Evolutionary conservation across 23 tunicate genomes (phyloP), one percentile per base, ranked within the genome.

Genomic region (Diplosoma virens): DNA sequence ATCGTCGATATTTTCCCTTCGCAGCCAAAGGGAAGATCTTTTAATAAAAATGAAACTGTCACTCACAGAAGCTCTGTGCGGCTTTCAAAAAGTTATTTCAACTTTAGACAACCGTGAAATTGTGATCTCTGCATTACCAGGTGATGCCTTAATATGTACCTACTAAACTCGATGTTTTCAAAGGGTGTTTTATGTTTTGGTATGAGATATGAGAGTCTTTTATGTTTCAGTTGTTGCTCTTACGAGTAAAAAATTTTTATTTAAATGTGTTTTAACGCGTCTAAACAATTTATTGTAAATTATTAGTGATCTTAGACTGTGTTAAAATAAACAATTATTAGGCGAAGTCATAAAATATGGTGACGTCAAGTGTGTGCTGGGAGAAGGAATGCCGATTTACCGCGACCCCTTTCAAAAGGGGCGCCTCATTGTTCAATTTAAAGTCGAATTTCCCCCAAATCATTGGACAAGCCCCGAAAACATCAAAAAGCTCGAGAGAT

Each of bases 361-460:
- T 5, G 86, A 79, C 53, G 58, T 90, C 31, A 90, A 90, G 68
- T 90, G 90, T 58, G 90, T 90, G 1, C 63, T 84, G 83, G 99
- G 87, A 9, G 99, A 95, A 67, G 99, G 99, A 32, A 95, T 95
- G 99, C 99, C 99, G 11, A 71, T 88, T 1, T 81, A 95, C 61
- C 86, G 95, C 6, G 87, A 95, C 69, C 99, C 99, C 0, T 95
- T 86, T 78, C 81, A 84, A 33, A 95, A 95, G 35, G 99, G 99
- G 0, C 89, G 89, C 37, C 71, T 95, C 20, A 74, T 95, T 48
- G 73, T 95, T 28, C 95, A 88, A 30, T 95, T 95, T 45, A 79
- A 61, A 25, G 86, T 95, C 52, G 59, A 64, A 5, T 95, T 88
- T 50, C 99, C 99, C 6, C 72, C 72, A 31, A 81, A 80, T 59